Evolutionary conservation across 2,113 vertebrate genomes (phyloP).

Genomic region (Carassius auratus): DNA sequence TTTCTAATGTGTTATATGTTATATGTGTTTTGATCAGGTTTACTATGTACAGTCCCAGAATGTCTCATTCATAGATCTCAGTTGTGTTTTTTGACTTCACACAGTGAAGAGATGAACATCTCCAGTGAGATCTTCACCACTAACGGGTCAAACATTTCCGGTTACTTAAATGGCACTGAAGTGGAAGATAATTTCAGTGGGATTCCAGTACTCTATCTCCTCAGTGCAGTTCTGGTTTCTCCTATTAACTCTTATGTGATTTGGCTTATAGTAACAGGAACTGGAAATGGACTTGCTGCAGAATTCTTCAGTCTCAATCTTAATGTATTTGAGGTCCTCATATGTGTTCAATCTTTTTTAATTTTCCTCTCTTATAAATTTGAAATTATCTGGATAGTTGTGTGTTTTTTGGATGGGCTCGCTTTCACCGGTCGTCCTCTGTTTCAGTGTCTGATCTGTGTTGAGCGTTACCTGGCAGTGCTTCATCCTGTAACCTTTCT

Average conservation of each 20-base stretch:
- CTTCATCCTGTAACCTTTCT: background rate
- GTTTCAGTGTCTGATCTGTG: slow-evolving; percentile 8
- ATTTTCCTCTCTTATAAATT: background rate
- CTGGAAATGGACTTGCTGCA: background rate
- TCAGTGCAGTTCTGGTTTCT: background rate
- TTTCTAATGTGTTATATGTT: background rate
- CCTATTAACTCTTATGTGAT: slow-evolving; percentile 22
- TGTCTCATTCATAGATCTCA: background rate
- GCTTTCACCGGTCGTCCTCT: slow-evolving; percentile 1
- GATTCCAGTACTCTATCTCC: background rate
- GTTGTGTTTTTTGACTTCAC: background rate
- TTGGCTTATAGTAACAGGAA: slow-evolving; percentile 31
- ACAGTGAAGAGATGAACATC: background rate
- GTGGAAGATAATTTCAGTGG: background rate
- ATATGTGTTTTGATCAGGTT: background rate
- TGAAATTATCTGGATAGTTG: background rate
- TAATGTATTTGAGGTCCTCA: slow-evolving; percentile 22
- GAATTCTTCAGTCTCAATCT: background rate
- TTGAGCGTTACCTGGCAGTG: slow-evolving; percentile 3
- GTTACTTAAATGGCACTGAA: background rate
- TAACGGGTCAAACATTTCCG: background rate
- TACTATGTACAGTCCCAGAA: background rate
- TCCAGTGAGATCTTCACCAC: background rate
- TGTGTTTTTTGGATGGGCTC: background rate
- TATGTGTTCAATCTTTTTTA: background rate